phyloP scores from a whole-genome alignment of 1,140 invertebrate genomes.

The Hycleus phaleratus region DNA sequence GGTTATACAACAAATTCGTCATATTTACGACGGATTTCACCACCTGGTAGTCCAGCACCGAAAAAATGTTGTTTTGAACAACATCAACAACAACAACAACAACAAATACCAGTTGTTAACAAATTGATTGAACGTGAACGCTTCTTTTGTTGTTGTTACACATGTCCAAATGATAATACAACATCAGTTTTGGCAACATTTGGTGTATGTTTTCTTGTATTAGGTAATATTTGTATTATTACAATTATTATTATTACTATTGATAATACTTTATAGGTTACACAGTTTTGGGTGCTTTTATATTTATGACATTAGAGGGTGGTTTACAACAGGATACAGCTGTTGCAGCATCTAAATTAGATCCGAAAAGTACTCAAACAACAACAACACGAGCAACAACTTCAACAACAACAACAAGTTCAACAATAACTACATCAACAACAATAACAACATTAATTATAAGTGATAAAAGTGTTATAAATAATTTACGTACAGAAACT shows the following conservation, averaged over 20 bases:
- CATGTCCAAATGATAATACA: slow-evolving; percentile 30
- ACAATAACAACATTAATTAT: too few relatives aligned
- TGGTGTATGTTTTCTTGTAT: slow-evolving; percentile 76
- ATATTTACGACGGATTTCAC: slow-evolving; percentile 24
- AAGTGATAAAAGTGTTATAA: slow-evolving; percentile 24
- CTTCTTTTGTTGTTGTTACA: slow-evolving; percentile 40
- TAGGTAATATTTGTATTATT: slow-evolving; percentile 43
- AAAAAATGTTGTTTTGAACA: slow-evolving; percentile 38
- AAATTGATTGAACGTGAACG: slow-evolving; percentile 1
- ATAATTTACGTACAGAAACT: slow-evolving; percentile 48
- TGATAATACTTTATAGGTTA: slow-evolving; percentile 44
- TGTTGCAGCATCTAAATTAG: slow-evolving; percentile 53
- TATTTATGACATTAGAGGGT: slow-evolving; percentile 83
- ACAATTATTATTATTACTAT: too few relatives aligned
- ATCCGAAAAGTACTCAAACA: slow-evolving; percentile 36
- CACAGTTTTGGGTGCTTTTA: slow-evolving; percentile 83
- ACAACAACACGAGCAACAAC: neutral
- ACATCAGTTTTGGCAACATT: slow-evolving; percentile 36
- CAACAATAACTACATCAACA: too few relatives aligned
- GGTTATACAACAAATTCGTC: neutral
- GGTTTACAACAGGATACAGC: slow-evolving; percentile 43
- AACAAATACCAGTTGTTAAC: neutral
- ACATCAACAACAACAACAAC: slow-evolving; percentile 20
- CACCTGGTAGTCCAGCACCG: slow-evolving; percentile 31
- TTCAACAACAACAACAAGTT: too few relatives aligned